Evolutionary conservation across 2,113 vertebrate genomes (phyloP).

Genomic region (Anhinga anhinga): DNA sequence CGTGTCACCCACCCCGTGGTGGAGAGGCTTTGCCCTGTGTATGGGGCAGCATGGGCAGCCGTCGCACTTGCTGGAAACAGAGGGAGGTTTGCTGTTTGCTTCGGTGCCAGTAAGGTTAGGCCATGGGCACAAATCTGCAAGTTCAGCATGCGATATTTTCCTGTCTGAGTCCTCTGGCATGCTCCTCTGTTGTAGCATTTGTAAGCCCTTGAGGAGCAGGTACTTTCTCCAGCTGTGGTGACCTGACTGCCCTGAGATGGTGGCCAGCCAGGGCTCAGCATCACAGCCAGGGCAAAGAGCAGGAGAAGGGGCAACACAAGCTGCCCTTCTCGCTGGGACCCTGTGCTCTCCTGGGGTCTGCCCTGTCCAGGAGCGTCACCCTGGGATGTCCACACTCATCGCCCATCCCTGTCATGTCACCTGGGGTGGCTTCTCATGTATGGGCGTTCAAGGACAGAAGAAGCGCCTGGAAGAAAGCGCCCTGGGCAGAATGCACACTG

Average conservation of each 20-base stretch:
- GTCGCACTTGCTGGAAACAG: accelerated
- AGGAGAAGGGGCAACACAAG: accelerated
- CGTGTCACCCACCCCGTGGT: accelerated
- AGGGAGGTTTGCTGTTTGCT: neutral
- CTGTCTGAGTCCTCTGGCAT: neutral
- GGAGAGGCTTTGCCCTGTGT: neutral
- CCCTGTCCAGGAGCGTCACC: neutral
- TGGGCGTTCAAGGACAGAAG: neutral
- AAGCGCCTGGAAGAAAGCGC: neutral
- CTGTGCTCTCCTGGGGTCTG: neutral
- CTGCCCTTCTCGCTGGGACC: neutral
- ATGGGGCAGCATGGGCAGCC: neutral
- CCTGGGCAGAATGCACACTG: neutral
- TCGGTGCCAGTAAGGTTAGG: neutral
- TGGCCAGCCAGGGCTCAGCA: neutral
- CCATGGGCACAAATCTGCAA: neutral
- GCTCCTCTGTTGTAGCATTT: neutral
- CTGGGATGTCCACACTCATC: neutral
- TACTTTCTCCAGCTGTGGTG: neutral
- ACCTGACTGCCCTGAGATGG: accelerated
- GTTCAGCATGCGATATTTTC: neutral
- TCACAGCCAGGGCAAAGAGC: neutral
- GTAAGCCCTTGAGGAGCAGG: neutral
- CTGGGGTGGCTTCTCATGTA: neutral
- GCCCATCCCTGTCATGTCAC: neutral